These are phyloP conservation scores for Brachionus rotundiformis DNA, from an alignment of 1,140 invertebrate species.

Conservation along the genomic window DNA sequence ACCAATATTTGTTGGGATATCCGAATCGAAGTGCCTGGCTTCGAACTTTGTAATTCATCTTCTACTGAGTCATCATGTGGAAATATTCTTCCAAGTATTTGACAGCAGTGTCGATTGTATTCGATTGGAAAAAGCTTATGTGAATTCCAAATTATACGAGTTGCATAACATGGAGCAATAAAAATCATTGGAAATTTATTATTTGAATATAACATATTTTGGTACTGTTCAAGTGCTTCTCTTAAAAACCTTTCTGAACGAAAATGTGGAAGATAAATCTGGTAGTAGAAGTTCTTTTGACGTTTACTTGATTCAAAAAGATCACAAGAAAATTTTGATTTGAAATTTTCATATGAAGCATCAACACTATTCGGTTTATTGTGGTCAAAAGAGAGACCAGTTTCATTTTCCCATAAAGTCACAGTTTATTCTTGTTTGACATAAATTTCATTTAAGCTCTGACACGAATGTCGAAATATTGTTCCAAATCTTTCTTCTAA, in stretches of 20 bases:
- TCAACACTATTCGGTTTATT: not conserved
- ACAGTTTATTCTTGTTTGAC: not conserved
- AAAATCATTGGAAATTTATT: not conserved
- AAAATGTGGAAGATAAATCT: conserved; percentile 22
- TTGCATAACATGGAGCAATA: conserved; percentile 1
- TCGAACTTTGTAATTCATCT: conserved; percentile 58
- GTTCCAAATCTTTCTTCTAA: not conserved
- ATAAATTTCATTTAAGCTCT: not conserved
- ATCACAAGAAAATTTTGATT: conserved; percentile 60
- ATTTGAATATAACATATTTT: not conserved
- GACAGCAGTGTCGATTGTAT: conserved; percentile 62
- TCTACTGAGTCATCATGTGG: conserved; percentile 62
- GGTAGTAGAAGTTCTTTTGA: conserved; percentile 32
- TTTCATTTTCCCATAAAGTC: not conserved
- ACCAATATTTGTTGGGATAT: no score
- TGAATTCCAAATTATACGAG: conserved; percentile 66
- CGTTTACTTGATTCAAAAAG: conserved; percentile 57
- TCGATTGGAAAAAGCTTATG: conserved; percentile 64
- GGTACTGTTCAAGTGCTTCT: not conserved
- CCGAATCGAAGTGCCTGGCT: conserved; percentile 55
- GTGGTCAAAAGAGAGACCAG: conserved; percentile 4
- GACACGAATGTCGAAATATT: not conserved
- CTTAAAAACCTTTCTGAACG: not conserved
- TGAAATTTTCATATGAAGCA: not conserved
- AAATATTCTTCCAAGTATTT: conserved; percentile 60